Evolutionary conservation across 2,113 vertebrate genomes (phyloP).

Genomic region (Poeciliopsis retropinna): DNA sequence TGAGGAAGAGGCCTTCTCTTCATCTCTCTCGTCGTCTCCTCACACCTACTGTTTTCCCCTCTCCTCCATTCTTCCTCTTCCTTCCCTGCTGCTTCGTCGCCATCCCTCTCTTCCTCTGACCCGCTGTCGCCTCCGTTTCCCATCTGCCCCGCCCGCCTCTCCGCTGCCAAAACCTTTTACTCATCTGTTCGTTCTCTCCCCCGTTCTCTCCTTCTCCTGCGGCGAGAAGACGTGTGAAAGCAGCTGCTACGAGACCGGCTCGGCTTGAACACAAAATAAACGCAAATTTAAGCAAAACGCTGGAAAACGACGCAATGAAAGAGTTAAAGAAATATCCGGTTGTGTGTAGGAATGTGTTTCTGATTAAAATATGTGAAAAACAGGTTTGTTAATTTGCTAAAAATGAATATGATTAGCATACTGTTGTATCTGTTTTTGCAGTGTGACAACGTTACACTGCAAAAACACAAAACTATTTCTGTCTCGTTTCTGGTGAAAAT

Average conservation of each 20-base stretch:
- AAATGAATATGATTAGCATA: too few relatives aligned
- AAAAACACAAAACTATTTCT: too few relatives aligned
- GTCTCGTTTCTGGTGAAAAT: too few relatives aligned
- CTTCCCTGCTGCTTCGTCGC: neutral
- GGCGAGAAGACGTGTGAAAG: constrained; percentile 18
- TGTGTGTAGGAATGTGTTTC: neutral
- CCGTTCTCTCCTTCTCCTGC: neutral
- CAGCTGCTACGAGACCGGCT: constrained; percentile 28
- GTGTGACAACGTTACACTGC: too few relatives aligned
- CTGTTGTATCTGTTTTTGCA: too few relatives aligned
- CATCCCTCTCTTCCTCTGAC: constrained; percentile 7
- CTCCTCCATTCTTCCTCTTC: neutral
- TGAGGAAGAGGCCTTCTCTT: constrained; percentile 8
- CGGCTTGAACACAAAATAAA: neutral
- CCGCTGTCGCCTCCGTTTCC: constrained; percentile 4
- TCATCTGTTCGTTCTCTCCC: neutral
- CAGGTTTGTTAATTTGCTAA: neutral
- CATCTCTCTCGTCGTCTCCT: constrained; percentile 6
- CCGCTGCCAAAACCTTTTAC: neutral
- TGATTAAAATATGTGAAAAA: neutral
- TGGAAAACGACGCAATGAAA: neutral
- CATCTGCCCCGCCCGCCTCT: neutral
- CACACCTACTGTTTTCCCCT: constrained; percentile 1
- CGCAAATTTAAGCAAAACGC: neutral
- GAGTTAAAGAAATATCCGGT: neutral